Base-by-base conservation (phyloP, 1,140 invertebrate species). In the Orchesella cincta region DNA sequence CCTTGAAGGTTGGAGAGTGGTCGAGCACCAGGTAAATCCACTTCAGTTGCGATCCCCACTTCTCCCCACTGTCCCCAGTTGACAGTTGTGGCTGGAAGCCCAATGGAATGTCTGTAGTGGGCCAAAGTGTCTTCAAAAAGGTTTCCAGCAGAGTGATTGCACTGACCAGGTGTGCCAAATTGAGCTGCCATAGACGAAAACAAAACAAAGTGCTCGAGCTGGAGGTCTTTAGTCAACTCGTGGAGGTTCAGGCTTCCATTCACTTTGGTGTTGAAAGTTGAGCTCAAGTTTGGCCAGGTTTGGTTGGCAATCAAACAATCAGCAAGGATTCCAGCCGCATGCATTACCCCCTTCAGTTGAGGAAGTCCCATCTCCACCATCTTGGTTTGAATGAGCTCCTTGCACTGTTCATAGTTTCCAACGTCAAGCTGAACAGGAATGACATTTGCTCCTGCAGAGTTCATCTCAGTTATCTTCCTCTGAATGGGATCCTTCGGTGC, bases 191-290 rank as follows among this genome's bases (percentile, higher is more conserved):
- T 36, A 18, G 36, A 28, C 8, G 39, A 74, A 54, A 74, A 74
- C 20, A 74, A 29, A 33, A 74, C 51, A 57, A 74, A 74, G 33
- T 74, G 52, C n/a, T 74, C 73, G 3, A 74, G 26, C 18, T 14
- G 1, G 16, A 28, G 5, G 1, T 23, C 26, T 57, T 20, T 52
- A 1, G 39, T 52, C 33, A 52, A 28, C 20, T 74, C 52, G 33
- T 74, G 73, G 1, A 74, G 23, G 23, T 74, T 74, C 16, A 51
- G 52, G 57, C 46, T 74, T 52, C 73, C 73, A 29, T 57, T 29
- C 2, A 74, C 51, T 57, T 74, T 74, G 1, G 73, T 52, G 2
- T 52, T 23, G 16, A 74, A 74, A 12, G 73, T 31, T 16, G 39
- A 34, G 8, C n/a, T 16, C 12, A 74, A 74, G 16, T 46, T 34